Percentiles rank a stretch among this genome's conserved stretches.
Evolutionary conservation across 2,113 vertebrate species (phyloP).

Genomic region (Poeciliopsis turrubarensis): DNA sequence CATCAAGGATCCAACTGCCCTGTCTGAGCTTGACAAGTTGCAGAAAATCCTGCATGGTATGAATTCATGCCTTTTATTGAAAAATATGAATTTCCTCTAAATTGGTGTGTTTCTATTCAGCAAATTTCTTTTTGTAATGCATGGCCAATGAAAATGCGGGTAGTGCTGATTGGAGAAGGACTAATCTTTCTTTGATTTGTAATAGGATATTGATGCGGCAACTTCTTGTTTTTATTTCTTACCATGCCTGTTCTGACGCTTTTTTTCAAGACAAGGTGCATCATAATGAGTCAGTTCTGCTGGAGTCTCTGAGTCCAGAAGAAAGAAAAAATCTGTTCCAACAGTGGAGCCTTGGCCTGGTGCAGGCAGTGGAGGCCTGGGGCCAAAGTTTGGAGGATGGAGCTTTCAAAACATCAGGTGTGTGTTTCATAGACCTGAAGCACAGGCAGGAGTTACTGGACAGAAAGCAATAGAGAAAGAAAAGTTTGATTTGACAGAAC

Average conservation of each 20-base stretch:
- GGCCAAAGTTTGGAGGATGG: conserved; percentile 36
- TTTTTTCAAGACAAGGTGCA: conserved; percentile 31
- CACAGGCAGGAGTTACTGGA: neutral
- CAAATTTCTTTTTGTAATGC: too few species aligned
- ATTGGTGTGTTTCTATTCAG: too few species aligned
- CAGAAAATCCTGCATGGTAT: conserved; percentile 36
- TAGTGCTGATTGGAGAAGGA: neutral
- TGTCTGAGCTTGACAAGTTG: conserved; percentile 31
- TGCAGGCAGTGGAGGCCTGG: conserved; percentile 10
- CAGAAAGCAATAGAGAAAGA: neutral
- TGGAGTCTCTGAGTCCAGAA: conserved; percentile 15
- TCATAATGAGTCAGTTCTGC: neutral
- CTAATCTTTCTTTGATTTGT: neutral
- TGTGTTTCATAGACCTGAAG: neutral
- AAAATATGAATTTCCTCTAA: too few species aligned
- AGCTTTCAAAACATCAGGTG: conserved; percentile 39
- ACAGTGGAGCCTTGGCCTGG: conserved; percentile 31
- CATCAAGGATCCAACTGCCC: conserved; percentile 4
- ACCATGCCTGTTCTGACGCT: neutral
- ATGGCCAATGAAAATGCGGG: neutral
- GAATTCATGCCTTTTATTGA: neutral
- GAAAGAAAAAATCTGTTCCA: conserved; percentile 10
- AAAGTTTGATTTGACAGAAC: neutral
- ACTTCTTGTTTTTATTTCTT: neutral
- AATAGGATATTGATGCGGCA: neutral